Evolutionary conservation across 2,113 vertebrate genomes (phyloP), one percentile per base, ranked within the genome.

Genomic region (Recurvirostra avosetta): DNA sequence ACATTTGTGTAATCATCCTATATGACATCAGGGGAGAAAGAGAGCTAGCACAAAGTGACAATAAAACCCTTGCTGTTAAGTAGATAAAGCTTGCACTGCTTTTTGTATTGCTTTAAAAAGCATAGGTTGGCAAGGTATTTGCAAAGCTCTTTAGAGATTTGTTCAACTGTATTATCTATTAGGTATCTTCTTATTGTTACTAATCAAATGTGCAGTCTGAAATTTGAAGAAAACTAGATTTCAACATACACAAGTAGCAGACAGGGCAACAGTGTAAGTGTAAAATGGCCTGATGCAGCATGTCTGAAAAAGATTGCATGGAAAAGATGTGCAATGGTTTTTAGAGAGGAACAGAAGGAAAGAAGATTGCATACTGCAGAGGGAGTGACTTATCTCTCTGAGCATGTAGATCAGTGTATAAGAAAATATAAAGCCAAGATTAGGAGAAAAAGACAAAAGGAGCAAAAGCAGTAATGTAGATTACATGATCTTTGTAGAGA

Each of bases 371-470:
- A 23, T 23, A 32, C 45, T 67, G 58, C 66, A 76, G 47, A 74
- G 38, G n/a, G 61, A 80, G 17, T 68, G 53, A 75, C 41, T 70
- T 83, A 74, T 1, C 8, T 1, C 38, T 81, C 65, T 87, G 68
- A 87, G 34, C 10, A 27, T 8, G 49, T 62, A 81, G 30, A 92
- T 91, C 59, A 67, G 45, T 23, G 27, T 59, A 32, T 81, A 83
- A 92, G 77, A 91, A 90, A 61, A 50, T 72, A 63, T 30, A 71
- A 92, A 81, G 87, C 47, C 68, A 91, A 94, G 90, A 91, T 83
- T 74, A 86, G 49, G 30, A 92, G 56, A 75, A 93, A 92, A 93
- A 86, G 50, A 86, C 74, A 94, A 94, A 92, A 74, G 30, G 15
- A 62, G 32, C 36, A 84, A 36, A 49, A 91, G 52, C 29, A 61